Percentiles rank a stretch among this genome's conserved stretches.
Evolutionary conservation across 1,140 invertebrate species (phyloP).

Genomic region (Tetraneura akinire): DNA sequence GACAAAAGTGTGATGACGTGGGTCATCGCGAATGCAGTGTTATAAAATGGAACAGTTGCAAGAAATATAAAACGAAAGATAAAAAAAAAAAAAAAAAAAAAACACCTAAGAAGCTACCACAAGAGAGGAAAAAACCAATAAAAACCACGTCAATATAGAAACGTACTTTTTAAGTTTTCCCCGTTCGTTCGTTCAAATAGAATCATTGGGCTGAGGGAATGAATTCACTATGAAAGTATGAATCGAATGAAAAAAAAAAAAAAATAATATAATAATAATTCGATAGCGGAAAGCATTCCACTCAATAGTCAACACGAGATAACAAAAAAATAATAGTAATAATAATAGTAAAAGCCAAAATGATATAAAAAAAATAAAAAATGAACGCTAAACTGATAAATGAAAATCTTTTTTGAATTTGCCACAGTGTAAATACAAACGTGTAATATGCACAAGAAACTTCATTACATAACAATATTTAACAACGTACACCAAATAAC

Average conservation of each 20-base stretch:
- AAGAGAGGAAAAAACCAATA: conserved; percentile 23
- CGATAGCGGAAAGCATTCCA: background rate
- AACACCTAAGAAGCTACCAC: background rate
- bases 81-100: conserved; percentile 8
- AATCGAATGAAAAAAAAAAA: background rate
- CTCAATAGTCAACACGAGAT: background rate
- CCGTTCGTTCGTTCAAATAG: background rate
- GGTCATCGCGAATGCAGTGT: background rate
- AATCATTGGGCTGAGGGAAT: conserved; percentile 10
- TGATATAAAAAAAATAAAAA: background rate
- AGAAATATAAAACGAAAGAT: background rate
- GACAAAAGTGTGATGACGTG: background rate
- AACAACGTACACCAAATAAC: too few species aligned
- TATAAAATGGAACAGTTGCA: background rate
- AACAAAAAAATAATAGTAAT: too few species aligned
- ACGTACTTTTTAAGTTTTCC: conserved; percentile 29
- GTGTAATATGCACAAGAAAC: too few species aligned
- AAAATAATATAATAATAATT: too few species aligned
- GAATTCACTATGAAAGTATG: background rate
- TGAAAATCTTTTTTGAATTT: conserved; percentile 20
- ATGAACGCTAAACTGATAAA: background rate
- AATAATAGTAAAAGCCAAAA: conserved; percentile 3
- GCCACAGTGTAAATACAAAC: background rate
- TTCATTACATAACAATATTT: too few species aligned
- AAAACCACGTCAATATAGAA: conserved; percentile 33